Percentiles rank a stretch among this genome's conserved stretches.
Evolutionary conservation across 2,113 vertebrate species (phyloP).

Genomic region (Oreotragus oreotragus): DNA sequence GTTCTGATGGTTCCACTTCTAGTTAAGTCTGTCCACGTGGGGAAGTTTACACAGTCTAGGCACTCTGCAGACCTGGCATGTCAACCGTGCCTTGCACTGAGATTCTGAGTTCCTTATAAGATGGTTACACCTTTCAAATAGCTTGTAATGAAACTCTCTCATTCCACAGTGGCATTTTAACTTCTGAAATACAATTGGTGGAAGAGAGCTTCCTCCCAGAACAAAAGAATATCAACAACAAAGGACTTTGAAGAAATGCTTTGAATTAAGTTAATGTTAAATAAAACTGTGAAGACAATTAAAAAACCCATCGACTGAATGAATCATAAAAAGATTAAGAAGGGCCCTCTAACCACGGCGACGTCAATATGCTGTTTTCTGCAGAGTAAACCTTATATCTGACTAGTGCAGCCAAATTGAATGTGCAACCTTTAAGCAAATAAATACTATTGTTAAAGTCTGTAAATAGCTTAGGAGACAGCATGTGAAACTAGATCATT

Average conservation of each 20-base stretch:
- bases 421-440: neutral
- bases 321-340: neutral
- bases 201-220: slow-evolving; percentile 4
- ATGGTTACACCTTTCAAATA: neutral
- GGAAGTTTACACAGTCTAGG: neutral
- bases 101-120: neutral
- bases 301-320: rapidly evolving
- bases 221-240: slow-evolving; percentile 17
- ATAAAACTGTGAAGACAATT: neutral
- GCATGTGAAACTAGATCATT: neutral
- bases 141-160: slow-evolving; percentile 39
- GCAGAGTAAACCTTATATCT: rapidly evolving
- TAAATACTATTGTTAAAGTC: neutral
- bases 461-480: neutral
- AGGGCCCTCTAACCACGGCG: neutral
- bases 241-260: slow-evolving; percentile 40
- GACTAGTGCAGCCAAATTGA: neutral
- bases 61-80: neutral
- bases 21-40: neutral
- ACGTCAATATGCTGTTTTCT: neutral
- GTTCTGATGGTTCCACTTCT: neutral
- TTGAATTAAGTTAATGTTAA: slow-evolving; percentile 38
- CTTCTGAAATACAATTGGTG: slow-evolving; percentile 20
- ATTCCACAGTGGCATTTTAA: neutral
- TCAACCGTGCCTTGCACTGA: neutral